phyloP scores from a whole-genome alignment of 2,113 vertebrate genomes.

The Salvelinus sp. region DNA sequence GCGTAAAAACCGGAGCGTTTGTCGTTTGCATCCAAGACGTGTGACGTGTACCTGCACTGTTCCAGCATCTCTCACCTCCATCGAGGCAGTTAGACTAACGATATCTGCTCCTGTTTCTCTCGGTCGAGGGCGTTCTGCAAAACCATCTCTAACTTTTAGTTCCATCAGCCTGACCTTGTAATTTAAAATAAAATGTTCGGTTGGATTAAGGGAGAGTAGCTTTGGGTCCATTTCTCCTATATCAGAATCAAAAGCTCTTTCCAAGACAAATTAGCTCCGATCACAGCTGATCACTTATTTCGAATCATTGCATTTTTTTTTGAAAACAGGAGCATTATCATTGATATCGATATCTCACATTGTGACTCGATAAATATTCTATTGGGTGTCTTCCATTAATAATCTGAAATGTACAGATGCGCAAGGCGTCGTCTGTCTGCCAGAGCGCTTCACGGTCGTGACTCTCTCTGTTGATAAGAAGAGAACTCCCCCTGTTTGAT shows the following conservation, averaged over 20 bases:
- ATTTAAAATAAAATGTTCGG: constrained; percentile 61
- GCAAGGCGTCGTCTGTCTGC: constrained; percentile 65
- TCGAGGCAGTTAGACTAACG: constrained; percentile 68
- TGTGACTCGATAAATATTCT: constrained; percentile 68
- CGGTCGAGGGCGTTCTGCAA: constrained; percentile 66
- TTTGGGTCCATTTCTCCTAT: constrained; percentile 66
- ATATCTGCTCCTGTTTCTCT: constrained; percentile 58
- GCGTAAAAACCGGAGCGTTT: constrained; percentile 70
- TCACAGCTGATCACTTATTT: constrained; percentile 65
- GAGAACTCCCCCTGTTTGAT: constrained; percentile 56
- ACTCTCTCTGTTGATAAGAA: constrained; percentile 72
- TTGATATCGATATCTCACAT: constrained; percentile 75
- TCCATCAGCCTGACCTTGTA: constrained; percentile 47
- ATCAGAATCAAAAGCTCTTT: constrained; percentile 69
- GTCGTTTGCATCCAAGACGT: constrained; percentile 73
- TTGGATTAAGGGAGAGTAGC: constrained; percentile 61
- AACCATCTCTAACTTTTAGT: constrained; percentile 67
- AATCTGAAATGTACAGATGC: constrained; percentile 69
- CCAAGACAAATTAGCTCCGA: constrained; percentile 62
- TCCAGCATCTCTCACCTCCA: constrained; percentile 61
- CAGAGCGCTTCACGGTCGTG: constrained; percentile 75
- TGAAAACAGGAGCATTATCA: constrained; percentile 74
- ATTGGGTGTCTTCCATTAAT: constrained; percentile 72
- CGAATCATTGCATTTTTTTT: constrained; percentile 56
- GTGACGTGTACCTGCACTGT: constrained; percentile 53